These are phyloP conservation scores for Erythrocebus patas DNA, from an alignment of 2,113 vertebrate genomes.

Conservation along the genomic window DNA sequence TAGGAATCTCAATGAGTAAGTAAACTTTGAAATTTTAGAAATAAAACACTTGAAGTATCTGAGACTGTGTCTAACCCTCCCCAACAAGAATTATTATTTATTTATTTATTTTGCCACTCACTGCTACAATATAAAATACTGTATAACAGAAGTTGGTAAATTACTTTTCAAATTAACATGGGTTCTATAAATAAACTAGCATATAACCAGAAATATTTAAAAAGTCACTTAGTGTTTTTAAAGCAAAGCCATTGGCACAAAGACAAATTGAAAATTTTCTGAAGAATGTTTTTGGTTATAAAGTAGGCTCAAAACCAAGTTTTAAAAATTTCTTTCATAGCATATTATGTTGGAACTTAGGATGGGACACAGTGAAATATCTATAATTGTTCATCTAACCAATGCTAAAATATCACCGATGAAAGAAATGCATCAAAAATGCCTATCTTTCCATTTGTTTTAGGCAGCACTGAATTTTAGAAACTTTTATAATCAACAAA, in stretches of 20 bases:
- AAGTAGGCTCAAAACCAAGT: not conserved
- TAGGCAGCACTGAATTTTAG: not conserved
- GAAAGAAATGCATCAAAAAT: constrained; percentile 4
- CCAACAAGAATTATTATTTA: not conserved
- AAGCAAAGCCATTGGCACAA: not conserved
- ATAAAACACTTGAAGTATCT: not conserved
- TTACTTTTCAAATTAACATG: not conserved
- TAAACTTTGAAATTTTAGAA: not conserved
- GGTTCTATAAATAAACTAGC: not conserved
- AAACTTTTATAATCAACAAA: constrained; percentile 20
- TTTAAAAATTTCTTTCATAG: not conserved
- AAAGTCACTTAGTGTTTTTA: not conserved
- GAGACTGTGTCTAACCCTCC: not conserved
- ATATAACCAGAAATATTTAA: not conserved
- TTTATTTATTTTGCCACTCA: not conserved
- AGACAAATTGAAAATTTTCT: not conserved
- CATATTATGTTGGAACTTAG: not conserved
- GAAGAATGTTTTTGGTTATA: constrained; percentile 15
- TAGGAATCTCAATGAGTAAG: not conserved
- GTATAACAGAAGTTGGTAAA: not conserved
- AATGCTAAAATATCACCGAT: not conserved
- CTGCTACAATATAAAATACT: not conserved
- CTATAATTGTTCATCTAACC: not conserved
- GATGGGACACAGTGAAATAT: not conserved
- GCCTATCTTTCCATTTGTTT: not conserved